Evolutionary conservation across 2,797 vertebrate species (phyloP).

Genomic region (Coregonus ussuriensis): DNA sequence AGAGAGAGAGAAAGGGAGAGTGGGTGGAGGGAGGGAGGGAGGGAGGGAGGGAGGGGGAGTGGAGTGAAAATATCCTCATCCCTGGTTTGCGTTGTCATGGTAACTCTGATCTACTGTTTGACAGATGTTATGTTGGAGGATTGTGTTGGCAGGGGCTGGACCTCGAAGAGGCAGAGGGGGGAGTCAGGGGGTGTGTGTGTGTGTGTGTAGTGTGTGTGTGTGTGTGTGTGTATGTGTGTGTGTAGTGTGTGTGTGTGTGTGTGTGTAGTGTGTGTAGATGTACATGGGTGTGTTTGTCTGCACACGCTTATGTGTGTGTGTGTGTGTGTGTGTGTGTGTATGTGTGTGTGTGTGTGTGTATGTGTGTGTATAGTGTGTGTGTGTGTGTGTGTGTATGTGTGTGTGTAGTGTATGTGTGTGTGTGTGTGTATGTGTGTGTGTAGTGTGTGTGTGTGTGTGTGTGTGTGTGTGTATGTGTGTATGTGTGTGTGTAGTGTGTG

Average conservation of each 20-base stretch:
- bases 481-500: no score
- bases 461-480: no score
- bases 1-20: conserved; percentile 10
- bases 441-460: no score
- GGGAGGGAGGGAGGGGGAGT: background rate
- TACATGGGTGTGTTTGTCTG: no score
- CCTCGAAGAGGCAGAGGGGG: background rate
- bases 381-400: no score
- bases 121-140: conserved; percentile 60
- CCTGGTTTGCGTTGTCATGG: conserved; percentile 58
- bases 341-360: background rate
- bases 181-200: background rate
- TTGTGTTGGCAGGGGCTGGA: conserved; percentile 14
- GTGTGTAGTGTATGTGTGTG: no score
- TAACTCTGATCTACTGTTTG: conserved; percentile 51
- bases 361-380: no score
- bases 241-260: no score
- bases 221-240: background rate
- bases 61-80: conserved; percentile 20
- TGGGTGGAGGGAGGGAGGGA: background rate
- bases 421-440: no score
- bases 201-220: no score
- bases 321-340: background rate
- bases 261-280: background rate
- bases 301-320: no score